Conservation (phyloP, 2,113 vertebrate species). For the Oxyruncus cristatus region DNA sequence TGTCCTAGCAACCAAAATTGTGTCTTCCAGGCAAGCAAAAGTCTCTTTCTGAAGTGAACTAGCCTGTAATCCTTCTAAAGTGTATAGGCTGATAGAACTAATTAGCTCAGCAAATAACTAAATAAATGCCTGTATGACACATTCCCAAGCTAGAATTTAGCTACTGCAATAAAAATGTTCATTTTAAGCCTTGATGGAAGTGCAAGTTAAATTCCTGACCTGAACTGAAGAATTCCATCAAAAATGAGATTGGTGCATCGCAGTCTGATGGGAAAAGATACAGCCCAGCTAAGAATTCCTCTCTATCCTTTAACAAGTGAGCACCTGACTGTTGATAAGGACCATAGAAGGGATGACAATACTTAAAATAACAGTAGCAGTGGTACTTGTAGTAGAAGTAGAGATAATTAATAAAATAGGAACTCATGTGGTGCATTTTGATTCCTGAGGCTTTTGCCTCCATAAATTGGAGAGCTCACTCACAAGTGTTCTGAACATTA, state of each 20-base stretch:
- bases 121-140: neutral
- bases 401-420: neutral
- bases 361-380: neutral
- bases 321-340: neutral
- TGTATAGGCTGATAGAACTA: neutral
- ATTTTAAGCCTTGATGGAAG: neutral
- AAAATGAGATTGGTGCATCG: rapidly evolving
- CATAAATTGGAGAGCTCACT: neutral
- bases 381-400: neutral
- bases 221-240: neutral
- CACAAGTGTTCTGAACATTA: neutral
- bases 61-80: neutral
- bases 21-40: neutral
- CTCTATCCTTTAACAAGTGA: neutral
- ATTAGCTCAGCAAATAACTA: neutral
- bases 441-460: neutral
- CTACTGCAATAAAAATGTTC: neutral
- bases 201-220: neutral
- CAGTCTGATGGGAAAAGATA: neutral
- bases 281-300: neutral
- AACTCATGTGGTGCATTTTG: neutral
- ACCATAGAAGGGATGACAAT: neutral
- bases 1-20: neutral
- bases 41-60: neutral
- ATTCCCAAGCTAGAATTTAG: neutral